Evolutionary conservation across 2,888 invertebrate genomes (phyloP), one percentile per base, ranked within the genome.

Genomic region (Theretra japonica): DNA sequence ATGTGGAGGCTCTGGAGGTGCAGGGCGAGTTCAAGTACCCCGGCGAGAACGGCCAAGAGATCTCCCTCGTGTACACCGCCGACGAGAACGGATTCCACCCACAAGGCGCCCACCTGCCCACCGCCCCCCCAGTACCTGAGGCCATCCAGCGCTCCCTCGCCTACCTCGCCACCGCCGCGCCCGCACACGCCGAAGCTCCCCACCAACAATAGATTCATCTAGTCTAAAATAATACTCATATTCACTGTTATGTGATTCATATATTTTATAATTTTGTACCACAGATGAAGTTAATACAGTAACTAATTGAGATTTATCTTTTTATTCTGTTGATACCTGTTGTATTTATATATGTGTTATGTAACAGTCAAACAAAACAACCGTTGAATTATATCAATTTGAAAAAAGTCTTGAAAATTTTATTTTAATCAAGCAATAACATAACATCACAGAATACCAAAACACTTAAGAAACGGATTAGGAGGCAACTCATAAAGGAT

Each of bases 61-160:
- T 96, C 82, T 95, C 95, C 76, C 83, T 97, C 76, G 95, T 95
- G 0, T 97, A 97, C 88, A 92, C 95, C 58, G 96, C 97, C 76
- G 96, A 97, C 78, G 96, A 97, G 85, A 96, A 96, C 79, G 96
- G 96, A 28, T 96, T 95, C 94, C 96, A 96, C 83, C 96, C 96
- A 0, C 94, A 91, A 79, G 95, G 96, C 4, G 95, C 93, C 15
- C 96, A 96, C 80, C 86, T 96, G n/a, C 96, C 96, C 48, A 96
- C 95, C 15, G 95, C 96, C 11, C 97, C 97, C 56, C 97, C 97
- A 78, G 96, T 97, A 73, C 97, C 97, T 30, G 96, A 95, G 72
- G 95, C 96, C 75, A 97, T 97, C 80, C 95, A 96, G 82, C 95
- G 95, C 73, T 95, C 96, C 25, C 89, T 97, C 69, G 96, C 95